These are phyloP conservation scores for Xanthorhoe designata DNA, from an alignment of 2,888 invertebrate species.

Conservation along the genomic window DNA sequence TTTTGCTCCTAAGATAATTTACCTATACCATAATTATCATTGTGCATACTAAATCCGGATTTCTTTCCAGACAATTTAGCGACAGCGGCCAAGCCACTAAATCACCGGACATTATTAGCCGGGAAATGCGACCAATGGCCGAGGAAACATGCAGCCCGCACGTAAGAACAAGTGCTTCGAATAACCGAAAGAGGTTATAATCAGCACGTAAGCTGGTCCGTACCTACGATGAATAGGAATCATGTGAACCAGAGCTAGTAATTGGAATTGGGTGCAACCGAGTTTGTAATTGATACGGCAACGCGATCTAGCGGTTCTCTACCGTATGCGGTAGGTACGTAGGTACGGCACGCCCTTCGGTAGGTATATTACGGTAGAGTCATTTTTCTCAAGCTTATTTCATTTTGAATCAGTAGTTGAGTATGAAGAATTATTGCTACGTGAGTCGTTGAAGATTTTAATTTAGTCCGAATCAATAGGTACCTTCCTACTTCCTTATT, in stretches of 20 bases:
- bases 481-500: no score
- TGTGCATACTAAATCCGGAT: conserved; percentile 5
- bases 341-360: conserved; percentile 67
- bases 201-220: conserved; percentile 53
- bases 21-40: no score
- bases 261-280: conserved; percentile 75
- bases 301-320: conserved; percentile 77
- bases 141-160: conserved; percentile 27
- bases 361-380: conserved; percentile 16
- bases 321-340: conserved; percentile 69
- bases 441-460: background rate
- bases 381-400: conserved; percentile 8
- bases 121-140: conserved; percentile 25
- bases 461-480: no score
- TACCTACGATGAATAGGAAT: conserved; percentile 74
- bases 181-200: conserved; percentile 46
- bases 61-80: conserved; percentile 19
- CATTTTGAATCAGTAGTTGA: background rate
- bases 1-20: background rate
- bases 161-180: conserved; percentile 33
- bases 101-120: conserved; percentile 7
- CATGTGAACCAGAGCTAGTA: conserved; percentile 77
- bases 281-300: conserved; percentile 81
- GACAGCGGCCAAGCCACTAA: conserved; percentile 12
- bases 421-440: no score